Evolutionary conservation across 1,140 invertebrate species (phyloP).

Genomic region (Nomia melanderi): DNA sequence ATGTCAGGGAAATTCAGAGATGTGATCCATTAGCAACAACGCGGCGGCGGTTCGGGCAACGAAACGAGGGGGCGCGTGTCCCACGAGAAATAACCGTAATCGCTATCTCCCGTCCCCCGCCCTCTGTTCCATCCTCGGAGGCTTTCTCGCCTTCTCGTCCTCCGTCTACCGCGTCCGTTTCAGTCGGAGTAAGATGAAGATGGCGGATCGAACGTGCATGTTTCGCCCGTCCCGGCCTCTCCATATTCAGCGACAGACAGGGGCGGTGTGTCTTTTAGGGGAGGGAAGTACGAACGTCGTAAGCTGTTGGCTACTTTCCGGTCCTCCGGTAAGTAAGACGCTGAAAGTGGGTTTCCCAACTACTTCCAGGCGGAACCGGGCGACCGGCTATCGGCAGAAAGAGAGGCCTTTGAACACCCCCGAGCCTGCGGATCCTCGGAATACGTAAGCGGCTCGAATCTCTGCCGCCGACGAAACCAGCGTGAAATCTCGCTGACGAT

Average conservation of each 20-base stretch:
- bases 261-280: not conserved
- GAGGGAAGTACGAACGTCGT: not conserved
- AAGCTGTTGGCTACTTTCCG: conserved; percentile 27
- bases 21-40: conserved; percentile 74
- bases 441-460: not conserved
- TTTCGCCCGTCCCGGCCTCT: not conserved
- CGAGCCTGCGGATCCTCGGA: not conserved
- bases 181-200: not conserved
- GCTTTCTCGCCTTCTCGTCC: conserved; percentile 36
- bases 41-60: conserved; percentile 34
- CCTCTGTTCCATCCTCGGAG: not conserved
- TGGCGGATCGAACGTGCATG: not conserved
- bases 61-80: conserved; percentile 51
- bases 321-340: not conserved
- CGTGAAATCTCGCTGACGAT: conserved; percentile 2
- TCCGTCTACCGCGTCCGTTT: not conserved
- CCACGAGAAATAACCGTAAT: conserved; percentile 74
- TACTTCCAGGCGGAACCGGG: not conserved
- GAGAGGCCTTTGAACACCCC: not conserved
- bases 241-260: not conserved
- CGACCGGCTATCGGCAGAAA: not conserved
- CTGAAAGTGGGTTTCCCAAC: conserved; percentile 13
- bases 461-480: not conserved
- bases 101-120: conserved; percentile 54
- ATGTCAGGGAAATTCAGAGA: conserved; percentile 73